Percentiles rank a stretch among this genome's conserved stretches.
phyloP scores from a whole-genome alignment of 1,140 invertebrate genomes.

The Rhysida immarginata region DNA sequence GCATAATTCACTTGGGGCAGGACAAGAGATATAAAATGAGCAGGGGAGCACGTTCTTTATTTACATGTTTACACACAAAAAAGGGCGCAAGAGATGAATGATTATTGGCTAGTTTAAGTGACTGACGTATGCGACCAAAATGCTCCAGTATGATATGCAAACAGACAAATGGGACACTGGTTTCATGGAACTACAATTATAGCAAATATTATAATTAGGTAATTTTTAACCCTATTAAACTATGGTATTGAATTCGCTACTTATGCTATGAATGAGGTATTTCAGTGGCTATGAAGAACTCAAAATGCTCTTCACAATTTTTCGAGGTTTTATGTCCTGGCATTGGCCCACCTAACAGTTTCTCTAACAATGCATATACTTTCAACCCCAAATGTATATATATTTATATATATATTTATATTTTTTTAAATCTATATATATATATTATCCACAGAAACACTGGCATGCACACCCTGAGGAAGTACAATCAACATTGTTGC shows the following conservation, averaged over 20 bases:
- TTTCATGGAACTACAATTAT: background rate
- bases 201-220: conserved; percentile 1
- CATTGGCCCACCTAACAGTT: conserved; percentile 2
- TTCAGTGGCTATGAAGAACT: background rate
- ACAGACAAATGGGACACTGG: conserved; percentile 2
- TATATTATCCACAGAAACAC: conserved; percentile 4
- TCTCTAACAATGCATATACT: conserved; percentile 6
- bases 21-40: background rate
- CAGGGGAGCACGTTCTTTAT: background rate
- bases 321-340: conserved; percentile 1
- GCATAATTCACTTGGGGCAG: background rate
- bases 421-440: too few relatives aligned
- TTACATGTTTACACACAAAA: conserved; percentile 3
- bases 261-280: conserved; percentile 4
- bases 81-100: conserved; percentile 2
- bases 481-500: background rate
- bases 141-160: conserved; percentile 2
- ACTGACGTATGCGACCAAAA: conserved; percentile 2
- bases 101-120: conserved; percentile 1
- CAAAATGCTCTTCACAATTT: background rate
- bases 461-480: conserved; percentile 3
- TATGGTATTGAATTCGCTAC: background rate
- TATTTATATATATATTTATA: background rate
- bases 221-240: background rate
- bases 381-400: background rate